These are phyloP conservation scores for Pseudoatta argentina DNA, from an alignment of 1,140 invertebrate genomes.

Conservation along the genomic window DNA sequence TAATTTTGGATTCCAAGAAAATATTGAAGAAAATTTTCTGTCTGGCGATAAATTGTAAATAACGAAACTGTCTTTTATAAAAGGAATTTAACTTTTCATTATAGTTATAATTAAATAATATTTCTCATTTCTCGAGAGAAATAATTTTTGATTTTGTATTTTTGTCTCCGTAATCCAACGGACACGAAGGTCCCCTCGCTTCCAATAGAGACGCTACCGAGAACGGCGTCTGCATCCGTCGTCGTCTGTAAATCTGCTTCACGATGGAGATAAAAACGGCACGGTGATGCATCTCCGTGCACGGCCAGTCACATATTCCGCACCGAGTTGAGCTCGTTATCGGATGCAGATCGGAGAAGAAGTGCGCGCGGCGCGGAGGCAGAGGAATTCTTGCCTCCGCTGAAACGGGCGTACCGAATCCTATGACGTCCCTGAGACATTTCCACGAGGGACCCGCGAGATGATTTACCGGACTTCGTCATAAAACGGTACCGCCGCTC, in stretches of 20 bases:
- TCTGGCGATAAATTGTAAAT: not conserved
- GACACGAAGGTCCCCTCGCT: not conserved
- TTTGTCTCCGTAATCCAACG: not conserved
- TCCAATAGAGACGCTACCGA: slow-evolving; percentile 57
- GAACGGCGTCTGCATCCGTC: slow-evolving; percentile 31
- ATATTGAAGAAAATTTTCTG: not conserved
- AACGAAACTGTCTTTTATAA: not conserved
- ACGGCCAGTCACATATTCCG: slow-evolving; percentile 49
- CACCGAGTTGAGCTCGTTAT: slow-evolving; percentile 79
- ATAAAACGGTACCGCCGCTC: slow-evolving; percentile 81
- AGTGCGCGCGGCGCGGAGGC: slow-evolving; percentile 66
- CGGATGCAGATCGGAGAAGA: slow-evolving; percentile 78
- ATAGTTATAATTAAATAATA: not conserved
- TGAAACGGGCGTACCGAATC: slow-evolving; percentile 81
- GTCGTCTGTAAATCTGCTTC: slow-evolving; percentile 49
- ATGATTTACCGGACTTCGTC: slow-evolving; percentile 84
- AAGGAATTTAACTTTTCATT: not conserved
- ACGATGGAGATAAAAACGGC: slow-evolving; percentile 62
- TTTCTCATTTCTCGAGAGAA: not conserved
- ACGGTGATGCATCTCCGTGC: slow-evolving; percentile 53
- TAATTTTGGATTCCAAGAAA: not conserved
- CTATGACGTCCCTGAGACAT: slow-evolving; percentile 77
- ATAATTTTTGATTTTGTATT: not conserved
- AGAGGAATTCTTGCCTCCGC: slow-evolving; percentile 67
- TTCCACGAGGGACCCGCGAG: slow-evolving; percentile 77